Percentiles rank a stretch among this genome's conserved stretches.
phyloP scores from a whole-genome alignment of 2,888 invertebrate genomes.

The Nowickia ferox region DNA sequence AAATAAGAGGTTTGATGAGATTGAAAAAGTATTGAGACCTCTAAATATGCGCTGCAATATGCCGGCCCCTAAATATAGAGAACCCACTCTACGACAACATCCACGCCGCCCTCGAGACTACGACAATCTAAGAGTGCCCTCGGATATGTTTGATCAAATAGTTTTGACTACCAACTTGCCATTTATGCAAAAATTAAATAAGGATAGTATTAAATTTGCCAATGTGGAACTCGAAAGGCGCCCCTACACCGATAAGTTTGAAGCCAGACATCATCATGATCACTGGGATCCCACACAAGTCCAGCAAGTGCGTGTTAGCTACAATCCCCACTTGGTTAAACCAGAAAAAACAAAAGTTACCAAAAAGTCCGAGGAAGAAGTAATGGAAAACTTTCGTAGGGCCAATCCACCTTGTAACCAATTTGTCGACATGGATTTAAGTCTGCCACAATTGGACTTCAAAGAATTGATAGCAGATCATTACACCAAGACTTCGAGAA shows the following conservation, averaged over 20 bases:
- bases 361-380: constrained; percentile 64
- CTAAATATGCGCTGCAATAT: constrained; percentile 78
- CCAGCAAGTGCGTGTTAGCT: constrained; percentile 78
- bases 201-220: constrained; percentile 74
- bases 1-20: neutral
- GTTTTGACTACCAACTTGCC: constrained; percentile 74
- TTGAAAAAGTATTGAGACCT: constrained; percentile 60
- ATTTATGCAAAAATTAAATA: constrained; percentile 74
- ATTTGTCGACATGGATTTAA: constrained; percentile 76
- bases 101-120: constrained; percentile 79
- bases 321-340: constrained; percentile 76
- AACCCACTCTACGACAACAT: constrained; percentile 79
- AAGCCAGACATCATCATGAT: constrained; percentile 81
- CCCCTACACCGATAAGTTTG: constrained; percentile 77
- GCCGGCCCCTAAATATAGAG: constrained; percentile 80
- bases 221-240: constrained; percentile 77
- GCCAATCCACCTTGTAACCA: constrained; percentile 77
- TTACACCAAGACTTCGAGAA: constrained; percentile 4
- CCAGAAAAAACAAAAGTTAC: constrained; percentile 75
- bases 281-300: constrained; percentile 80
- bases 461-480: constrained; percentile 75
- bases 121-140: constrained; percentile 75
- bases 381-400: constrained; percentile 75
- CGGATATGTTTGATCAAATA: constrained; percentile 76
- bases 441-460: constrained; percentile 75